Evolutionary conservation across 2,113 vertebrate genomes (phyloP).

Genomic region (Lepisosteus osseus): DNA sequence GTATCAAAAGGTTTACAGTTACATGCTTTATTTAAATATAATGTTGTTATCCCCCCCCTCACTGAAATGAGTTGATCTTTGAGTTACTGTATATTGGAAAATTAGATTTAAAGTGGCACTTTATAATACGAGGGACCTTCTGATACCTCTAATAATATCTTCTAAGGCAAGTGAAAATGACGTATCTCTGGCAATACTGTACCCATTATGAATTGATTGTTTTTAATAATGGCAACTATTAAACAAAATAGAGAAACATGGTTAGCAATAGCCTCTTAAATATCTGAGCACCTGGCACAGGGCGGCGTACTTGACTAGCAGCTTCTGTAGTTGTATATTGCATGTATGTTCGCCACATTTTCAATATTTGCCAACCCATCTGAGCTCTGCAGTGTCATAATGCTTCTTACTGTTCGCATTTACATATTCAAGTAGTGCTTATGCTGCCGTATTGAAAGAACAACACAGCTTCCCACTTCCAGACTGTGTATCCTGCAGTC

Average conservation of each 20-base stretch:
- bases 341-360: slow-evolving; percentile 63
- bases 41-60: no score
- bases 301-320: slow-evolving; percentile 64
- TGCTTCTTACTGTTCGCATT: slow-evolving; percentile 70
- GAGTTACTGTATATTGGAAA: slow-evolving; percentile 26
- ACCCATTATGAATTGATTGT: slow-evolving; percentile 67
- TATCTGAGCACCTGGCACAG: slow-evolving; percentile 72
- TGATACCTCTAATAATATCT: slow-evolving; percentile 11
- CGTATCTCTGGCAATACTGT: slow-evolving; percentile 57
- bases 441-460: slow-evolving; percentile 65
- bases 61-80: no score
- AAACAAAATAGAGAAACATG: slow-evolving; percentile 67
- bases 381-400: slow-evolving; percentile 66
- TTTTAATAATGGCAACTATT: slow-evolving; percentile 56
- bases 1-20: no score
- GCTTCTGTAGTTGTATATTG: slow-evolving; percentile 51
- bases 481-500: slow-evolving; percentile 14
- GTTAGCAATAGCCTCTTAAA: slow-evolving; percentile 70
- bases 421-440: slow-evolving; percentile 77
- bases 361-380: slow-evolving; percentile 62
- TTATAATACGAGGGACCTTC: slow-evolving; percentile 28
- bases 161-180: slow-evolving; percentile 47
- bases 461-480: slow-evolving; percentile 55
- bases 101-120: slow-evolving; percentile 59
- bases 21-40: no score